Conservation (phyloP, 2,888 invertebrate genomes). For the Sinopyrophorus schimmeli region DNA sequence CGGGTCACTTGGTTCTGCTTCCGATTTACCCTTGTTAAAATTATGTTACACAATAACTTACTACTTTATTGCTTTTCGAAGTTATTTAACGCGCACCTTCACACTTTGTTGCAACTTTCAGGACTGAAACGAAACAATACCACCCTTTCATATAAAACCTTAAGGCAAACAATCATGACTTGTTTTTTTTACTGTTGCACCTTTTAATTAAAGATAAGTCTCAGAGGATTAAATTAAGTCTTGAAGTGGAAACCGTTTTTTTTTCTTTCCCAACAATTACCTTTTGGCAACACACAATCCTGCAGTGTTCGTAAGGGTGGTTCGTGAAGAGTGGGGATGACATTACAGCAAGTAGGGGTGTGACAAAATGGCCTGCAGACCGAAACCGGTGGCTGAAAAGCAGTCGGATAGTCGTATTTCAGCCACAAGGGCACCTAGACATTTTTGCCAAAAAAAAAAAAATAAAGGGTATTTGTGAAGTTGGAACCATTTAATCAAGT, state of each 20-base stretch:
- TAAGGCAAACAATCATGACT: too few species aligned
- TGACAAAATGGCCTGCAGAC: slow-evolving; percentile 67
- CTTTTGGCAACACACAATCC: slow-evolving; percentile 20
- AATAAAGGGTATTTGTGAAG: slow-evolving; percentile 12
- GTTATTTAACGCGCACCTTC: too few species aligned
- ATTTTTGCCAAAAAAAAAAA: too few species aligned
- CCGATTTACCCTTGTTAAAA: slow-evolving; percentile 46
- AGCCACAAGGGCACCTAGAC: slow-evolving; percentile 32
- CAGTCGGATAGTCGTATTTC: slow-evolving; percentile 52
- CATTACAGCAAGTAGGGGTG: slow-evolving; percentile 52
- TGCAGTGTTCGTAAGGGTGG: slow-evolving; percentile 41
- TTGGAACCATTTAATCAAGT: not conserved
- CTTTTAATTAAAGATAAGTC: too few species aligned
- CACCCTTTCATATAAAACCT: too few species aligned
- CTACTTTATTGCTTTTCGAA: slow-evolving; percentile 27
- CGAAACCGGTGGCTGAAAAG: slow-evolving; percentile 54
- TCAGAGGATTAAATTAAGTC: too few species aligned
- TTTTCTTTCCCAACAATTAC: slow-evolving; percentile 29
- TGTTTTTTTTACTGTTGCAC: too few species aligned
- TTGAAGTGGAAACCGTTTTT: too few species aligned
- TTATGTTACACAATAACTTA: slow-evolving; percentile 35
- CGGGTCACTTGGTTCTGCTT: slow-evolving; percentile 52
- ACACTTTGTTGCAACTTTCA: too few species aligned
- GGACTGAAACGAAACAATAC: too few species aligned
- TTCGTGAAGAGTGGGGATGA: slow-evolving; percentile 49